Evolutionary conservation across 37 sponge, comb jelly and placozoan genomes (phyloP), one percentile per base, ranked within the genome.

Genomic region (Halisarca cf. caerulea): DNA sequence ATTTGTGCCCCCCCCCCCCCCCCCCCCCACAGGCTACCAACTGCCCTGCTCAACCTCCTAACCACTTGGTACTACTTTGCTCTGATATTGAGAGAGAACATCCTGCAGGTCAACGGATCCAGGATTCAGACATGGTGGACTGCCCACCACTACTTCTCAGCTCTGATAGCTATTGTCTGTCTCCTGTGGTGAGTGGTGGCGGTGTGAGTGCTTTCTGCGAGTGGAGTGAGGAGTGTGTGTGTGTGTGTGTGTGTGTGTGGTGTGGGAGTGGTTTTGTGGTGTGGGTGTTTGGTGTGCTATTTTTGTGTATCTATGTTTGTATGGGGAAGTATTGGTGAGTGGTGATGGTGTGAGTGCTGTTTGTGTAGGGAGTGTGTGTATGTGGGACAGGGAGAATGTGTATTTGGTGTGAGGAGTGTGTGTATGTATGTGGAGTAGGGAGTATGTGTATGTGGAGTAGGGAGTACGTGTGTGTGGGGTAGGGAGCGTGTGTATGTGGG

Each of bases 241-340:
- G n/a, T n/a, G n/a, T n/a, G n/a, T n/a, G n/a, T n/a, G n/a, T n/a
- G n/a, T n/a, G n/a, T n/a, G n/a, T n/a, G n/a, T n/a, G n/a, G n/a
- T 30, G 64, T 81, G 82, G 61, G 82, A n/a, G 41, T 60, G 64
- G 61, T 28, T 81, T 60, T 78, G 43, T 69, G 84, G 45, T 82
- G 83, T 60, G 66, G 11, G 83, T 82, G 83, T 82, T 64, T 61
- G 83, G 27, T 20, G 27, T 37, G 11, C 66, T 60, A 68, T 82
- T 64, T 64, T 21, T 82, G 83, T 82, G 83, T 61, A 38, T 30
- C 66, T 33, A 69, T 82, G 83, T 58, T 57, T 80, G 81, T 79
- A 54, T 71, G 72, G 27, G 72, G 27, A 36, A 3, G 39, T 3
- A n/a, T n/a, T n/a, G n/a, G n/a, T n/a, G n/a, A n/a, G n/a, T n/a